Evolutionary conservation across 2,888 invertebrate genomes (phyloP).

Genomic region (Toxonevra muliebris): DNA sequence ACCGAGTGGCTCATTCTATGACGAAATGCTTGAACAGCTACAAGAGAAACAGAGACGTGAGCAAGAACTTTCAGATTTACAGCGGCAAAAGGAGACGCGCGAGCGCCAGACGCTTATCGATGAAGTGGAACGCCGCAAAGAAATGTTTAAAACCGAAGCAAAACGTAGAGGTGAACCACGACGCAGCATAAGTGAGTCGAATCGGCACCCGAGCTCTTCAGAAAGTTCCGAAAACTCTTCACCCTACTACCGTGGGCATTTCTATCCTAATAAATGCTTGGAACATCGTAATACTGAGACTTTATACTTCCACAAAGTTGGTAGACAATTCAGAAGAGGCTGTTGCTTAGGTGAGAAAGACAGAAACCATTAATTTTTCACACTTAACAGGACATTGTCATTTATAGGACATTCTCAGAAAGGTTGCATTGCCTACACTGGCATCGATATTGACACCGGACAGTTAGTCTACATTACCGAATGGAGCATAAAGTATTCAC

Average conservation of each 20-base stretch:
- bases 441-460: conserved; percentile 79
- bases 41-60: conserved; percentile 74
- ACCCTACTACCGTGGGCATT: conserved; percentile 60
- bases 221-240: conserved; percentile 69
- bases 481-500: conserved; percentile 72
- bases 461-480: conserved; percentile 78
- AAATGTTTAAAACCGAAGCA: conserved; percentile 77
- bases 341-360: conserved; percentile 71
- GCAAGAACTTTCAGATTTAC: conserved; percentile 71
- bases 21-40: conserved; percentile 94
- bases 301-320: conserved; percentile 69
- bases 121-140: conserved; percentile 81
- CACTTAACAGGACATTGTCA: not conserved
- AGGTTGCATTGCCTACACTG: conserved; percentile 79
- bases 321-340: conserved; percentile 76
- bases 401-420: conserved; percentile 74
- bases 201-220: conserved; percentile 67
- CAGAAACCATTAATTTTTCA: conserved; percentile 4
- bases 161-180: conserved; percentile 67
- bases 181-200: conserved; percentile 67
- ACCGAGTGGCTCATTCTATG: conserved; percentile 83
- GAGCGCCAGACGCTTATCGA: conserved; percentile 77
- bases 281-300: conserved; percentile 69
- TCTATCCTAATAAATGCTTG: conserved; percentile 59
- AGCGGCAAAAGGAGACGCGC: conserved; percentile 73